phyloP scores from a whole-genome alignment of 2,888 invertebrate species.

The Macaria notata region DNA sequence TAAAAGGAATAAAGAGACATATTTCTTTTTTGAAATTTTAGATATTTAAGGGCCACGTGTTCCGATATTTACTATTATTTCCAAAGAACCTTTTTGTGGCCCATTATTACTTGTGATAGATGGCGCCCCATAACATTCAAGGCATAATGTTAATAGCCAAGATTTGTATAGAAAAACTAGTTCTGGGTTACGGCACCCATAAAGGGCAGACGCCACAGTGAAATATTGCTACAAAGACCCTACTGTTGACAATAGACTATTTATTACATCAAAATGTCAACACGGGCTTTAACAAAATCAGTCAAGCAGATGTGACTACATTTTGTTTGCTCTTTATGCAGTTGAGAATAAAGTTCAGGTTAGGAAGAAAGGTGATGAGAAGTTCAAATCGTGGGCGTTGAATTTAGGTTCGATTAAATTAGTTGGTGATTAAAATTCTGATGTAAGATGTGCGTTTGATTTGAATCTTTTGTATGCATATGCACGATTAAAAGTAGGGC shows the following conservation, averaged over 20 bases:
- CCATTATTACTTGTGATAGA: constrained; percentile 12
- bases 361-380: constrained; percentile 3
- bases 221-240: constrained; percentile 38
- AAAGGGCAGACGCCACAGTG: constrained; percentile 37
- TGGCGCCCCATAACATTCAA: constrained; percentile 8
- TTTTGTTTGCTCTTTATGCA: constrained; percentile 16
- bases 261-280: constrained; percentile 44
- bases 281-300: constrained; percentile 24
- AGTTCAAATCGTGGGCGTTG: constrained; percentile 16
- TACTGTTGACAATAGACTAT: constrained; percentile 41
- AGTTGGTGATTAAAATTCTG: neutral
- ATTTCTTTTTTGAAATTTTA: too few relatives aligned
- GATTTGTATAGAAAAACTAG: constrained; percentile 27
- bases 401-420: constrained; percentile 7
- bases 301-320: constrained; percentile 8
- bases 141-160: constrained; percentile 23
- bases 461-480: too few relatives aligned
- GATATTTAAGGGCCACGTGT: too few relatives aligned
- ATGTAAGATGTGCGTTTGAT: too few relatives aligned
- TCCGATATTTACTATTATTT: too few relatives aligned
- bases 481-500: too few relatives aligned
- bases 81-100: neutral
- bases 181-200: constrained; percentile 27
- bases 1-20: too few relatives aligned
- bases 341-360: constrained; percentile 5